Evolutionary conservation across 2,113 vertebrate species (phyloP).

Genomic region (Camelus dromedarius): DNA sequence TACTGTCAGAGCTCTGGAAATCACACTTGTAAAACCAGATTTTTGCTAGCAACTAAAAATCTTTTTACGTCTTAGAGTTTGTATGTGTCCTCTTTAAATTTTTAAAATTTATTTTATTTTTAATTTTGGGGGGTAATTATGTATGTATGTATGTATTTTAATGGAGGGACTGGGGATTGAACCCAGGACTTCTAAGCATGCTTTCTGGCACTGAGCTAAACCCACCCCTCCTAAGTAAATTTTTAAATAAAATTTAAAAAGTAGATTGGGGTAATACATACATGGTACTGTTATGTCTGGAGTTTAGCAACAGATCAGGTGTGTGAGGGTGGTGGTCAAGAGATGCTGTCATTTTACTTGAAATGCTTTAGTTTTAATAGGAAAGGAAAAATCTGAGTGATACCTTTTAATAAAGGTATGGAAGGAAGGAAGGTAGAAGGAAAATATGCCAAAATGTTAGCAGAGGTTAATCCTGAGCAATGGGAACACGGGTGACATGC

Average conservation of each 20-base stretch:
- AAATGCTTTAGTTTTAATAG: background rate
- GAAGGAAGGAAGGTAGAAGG: background rate
- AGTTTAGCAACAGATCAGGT: background rate
- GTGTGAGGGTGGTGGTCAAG: background rate
- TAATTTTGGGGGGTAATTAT: too few relatives aligned
- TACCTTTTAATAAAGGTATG: background rate
- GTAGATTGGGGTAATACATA: background rate
- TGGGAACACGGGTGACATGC: too few relatives aligned
- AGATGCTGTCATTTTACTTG: background rate
- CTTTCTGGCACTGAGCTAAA: too few relatives aligned
- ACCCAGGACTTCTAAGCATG: too few relatives aligned
- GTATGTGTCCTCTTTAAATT: background rate
- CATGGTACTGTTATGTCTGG: background rate
- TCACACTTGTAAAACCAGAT: background rate
- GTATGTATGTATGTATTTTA: too few relatives aligned
- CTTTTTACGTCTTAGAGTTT: background rate
- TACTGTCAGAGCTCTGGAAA: background rate
- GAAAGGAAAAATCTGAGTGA: background rate
- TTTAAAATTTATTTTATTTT: too few relatives aligned
- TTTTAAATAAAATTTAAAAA: too few relatives aligned
- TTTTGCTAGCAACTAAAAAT: background rate
- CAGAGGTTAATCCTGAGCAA: background rate
- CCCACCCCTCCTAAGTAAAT: too few relatives aligned
- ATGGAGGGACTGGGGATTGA: too few relatives aligned
- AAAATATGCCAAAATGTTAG: background rate